Evolutionary conservation across 1,140 invertebrate species (phyloP), one percentile per base, ranked within the genome.

Genomic region (Sinella curviseta): DNA sequence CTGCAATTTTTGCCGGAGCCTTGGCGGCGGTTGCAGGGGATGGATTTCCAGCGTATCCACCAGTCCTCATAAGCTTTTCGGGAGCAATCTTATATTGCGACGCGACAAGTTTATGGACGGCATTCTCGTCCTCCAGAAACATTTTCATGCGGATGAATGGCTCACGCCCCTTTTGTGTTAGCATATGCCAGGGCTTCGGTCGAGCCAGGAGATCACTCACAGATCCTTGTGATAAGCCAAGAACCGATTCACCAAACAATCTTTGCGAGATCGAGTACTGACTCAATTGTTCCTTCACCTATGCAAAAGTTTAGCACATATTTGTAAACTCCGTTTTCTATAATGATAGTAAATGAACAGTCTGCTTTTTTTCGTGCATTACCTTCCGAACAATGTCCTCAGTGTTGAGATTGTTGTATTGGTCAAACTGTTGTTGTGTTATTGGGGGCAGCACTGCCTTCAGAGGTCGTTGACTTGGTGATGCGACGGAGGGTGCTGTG

Each of bases 261-360:
- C 98, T 91, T 88, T 99, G 98, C 80, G 97, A 99, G 84, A 99
- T 99, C 76, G 97, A 99, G 89, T 98, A 99, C 87, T 99, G 96
- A 84, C 95, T 97, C 57, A 99, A 89, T 82, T 97, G 95, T 87
- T 99, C 97, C 88, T 99, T 99, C 1, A 99, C 92, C 89, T 93
- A 33, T 84, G 4, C n/a, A 70, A 24, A 73, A 48, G n/a, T 3
- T n/a, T 26, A n/a, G 4, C 20, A 57, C 28, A 30, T 65, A 54
- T 31, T n/a, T 31, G 36, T 8, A n/a, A 48, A 48, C 74, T 14
- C 30, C 70, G 12, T 3, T 8, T 12, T 4, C 4, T 24, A 30
- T 67, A 67, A 20, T 48, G 26, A 77, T 77, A 31, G n/a, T 77
- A 8, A 48, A 39, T 20, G 75, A 16, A 77, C 36, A 0, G 14